phyloP scores from a whole-genome alignment of 2,797 vertebrate species.

The Selene dorsalis region DNA sequence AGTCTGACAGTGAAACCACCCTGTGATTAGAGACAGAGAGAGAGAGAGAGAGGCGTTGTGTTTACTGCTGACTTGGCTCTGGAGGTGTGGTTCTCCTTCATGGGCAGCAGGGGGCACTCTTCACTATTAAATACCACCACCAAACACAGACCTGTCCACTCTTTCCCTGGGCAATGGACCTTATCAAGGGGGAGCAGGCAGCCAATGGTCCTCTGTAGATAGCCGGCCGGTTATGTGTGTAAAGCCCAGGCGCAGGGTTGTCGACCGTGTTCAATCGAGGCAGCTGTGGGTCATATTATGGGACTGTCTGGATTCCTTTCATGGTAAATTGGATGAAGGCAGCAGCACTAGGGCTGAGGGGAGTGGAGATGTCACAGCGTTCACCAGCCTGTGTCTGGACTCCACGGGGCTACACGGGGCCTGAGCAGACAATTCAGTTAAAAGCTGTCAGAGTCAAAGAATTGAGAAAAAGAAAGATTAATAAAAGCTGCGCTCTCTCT shows the following conservation, averaged over 20 bases:
- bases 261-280: slow-evolving; percentile 57
- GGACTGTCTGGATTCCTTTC: slow-evolving; percentile 73
- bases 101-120: slow-evolving; percentile 74
- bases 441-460: slow-evolving; percentile 60
- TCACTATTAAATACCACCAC: slow-evolving; percentile 53
- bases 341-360: slow-evolving; percentile 58
- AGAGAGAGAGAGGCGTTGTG: not conserved
- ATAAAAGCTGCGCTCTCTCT: slow-evolving; percentile 44
- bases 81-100: slow-evolving; percentile 33
- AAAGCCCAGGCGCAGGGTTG: slow-evolving; percentile 52
- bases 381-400: slow-evolving; percentile 62
- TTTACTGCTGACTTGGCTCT: slow-evolving; percentile 25
- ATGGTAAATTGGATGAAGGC: slow-evolving; percentile 78
- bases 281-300: slow-evolving; percentile 66
- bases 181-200: slow-evolving; percentile 77
- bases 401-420: slow-evolving; percentile 40
- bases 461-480: slow-evolving; percentile 52
- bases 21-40: slow-evolving; percentile 19
- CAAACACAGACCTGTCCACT: slow-evolving; percentile 33
- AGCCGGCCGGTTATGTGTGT: slow-evolving; percentile 58
- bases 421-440: slow-evolving; percentile 66
- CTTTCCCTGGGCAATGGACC: slow-evolving; percentile 58
- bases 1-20: slow-evolving; percentile 44
- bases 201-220: slow-evolving; percentile 69
- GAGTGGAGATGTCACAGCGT: slow-evolving; percentile 71